These are phyloP conservation scores for Danionella cerebrum DNA, from an alignment of 2,113 vertebrate species.

Conservation along the genomic window DNA sequence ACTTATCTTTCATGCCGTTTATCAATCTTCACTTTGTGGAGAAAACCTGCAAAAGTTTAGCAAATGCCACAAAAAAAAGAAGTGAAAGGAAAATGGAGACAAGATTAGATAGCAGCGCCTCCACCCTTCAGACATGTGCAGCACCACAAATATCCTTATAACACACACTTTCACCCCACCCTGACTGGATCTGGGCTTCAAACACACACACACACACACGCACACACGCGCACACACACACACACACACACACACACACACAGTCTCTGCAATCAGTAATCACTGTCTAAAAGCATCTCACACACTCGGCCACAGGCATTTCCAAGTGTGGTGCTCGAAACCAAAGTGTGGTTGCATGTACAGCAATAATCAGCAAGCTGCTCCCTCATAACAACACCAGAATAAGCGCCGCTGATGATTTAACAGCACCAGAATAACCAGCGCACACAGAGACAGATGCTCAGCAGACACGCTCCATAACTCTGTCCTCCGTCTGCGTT, in stretches of 20 bases:
- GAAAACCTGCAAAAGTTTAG: too few relatives aligned
- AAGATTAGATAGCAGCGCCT: neutral
- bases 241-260: neutral
- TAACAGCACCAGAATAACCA: neutral
- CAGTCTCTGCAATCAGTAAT: conserved; percentile 1
- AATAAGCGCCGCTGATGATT: conserved; percentile 34
- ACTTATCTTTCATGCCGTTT: too few relatives aligned
- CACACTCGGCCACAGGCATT: conserved; percentile 35
- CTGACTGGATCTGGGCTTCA: too few relatives aligned
- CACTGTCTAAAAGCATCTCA: neutral
- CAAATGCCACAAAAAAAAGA: neutral
- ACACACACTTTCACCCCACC: conserved; percentile 6
- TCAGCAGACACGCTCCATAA: conserved; percentile 15
- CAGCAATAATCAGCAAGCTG: conserved; percentile 39
- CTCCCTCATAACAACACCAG: conserved; percentile 38
- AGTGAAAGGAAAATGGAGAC: neutral
- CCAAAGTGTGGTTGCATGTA: conserved; percentile 21
- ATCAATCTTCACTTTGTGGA: too few relatives aligned
- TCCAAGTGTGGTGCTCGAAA: conserved; percentile 26
- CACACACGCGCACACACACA: conserved; percentile 13
- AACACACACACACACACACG: conserved; percentile 8
- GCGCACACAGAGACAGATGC: conserved; percentile 1
- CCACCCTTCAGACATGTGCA: conserved; percentile 17
- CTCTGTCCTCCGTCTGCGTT: neutral
- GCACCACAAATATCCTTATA: neutral